Evolutionary conservation across 2,113 vertebrate genomes (phyloP), one percentile per base, ranked within the genome.

Genomic region (Labeo catla): DNA sequence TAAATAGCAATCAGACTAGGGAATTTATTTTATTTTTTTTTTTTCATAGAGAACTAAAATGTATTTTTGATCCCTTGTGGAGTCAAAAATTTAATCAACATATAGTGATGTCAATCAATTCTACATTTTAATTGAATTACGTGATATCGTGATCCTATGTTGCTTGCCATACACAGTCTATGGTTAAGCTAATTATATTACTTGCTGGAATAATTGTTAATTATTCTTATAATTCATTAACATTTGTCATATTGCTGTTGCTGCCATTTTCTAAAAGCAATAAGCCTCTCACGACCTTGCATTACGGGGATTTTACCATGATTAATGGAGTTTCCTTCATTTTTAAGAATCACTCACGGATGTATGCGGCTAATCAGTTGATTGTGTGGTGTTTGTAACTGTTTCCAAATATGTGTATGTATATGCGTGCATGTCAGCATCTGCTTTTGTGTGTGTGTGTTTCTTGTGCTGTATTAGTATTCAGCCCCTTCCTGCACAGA

Each of bases 1-100:
- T 93, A 94, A 95, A 94, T 92, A 90, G 93, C 93, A 94, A 93
- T 95, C 93, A 93, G 90, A 89, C 79, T 74, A 23, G 49, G 65
- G 63, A 88, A 82, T 65, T 84, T 13, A 23, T 65, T 74, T 73
- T 80, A 1, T 28, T 28, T 28, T 28, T 59, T 49, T 81, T 83
- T 76, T 49, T 47, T 65, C 15, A 36, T 54, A 77, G 78, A 83
- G 77, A 86, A 34, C 76, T 57, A 76, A 63, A 34, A 63, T n/a
- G 65, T 43, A 43, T 76, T 78, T 86, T 80, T 81, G 5, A n/a
- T 66, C 49, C 65, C 80, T 73, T 63, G n/a, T 84, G 54, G 66
- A 2, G 54, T 23, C 81, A 50, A 59, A 50, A 59, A 13, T 49
- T 23, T 12, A 74, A 74, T 74, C 43, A 74, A 3, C 4, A 74